Base-by-base conservation (phyloP, 2,113 vertebrate species). In the Amphiprion percula region DNA sequence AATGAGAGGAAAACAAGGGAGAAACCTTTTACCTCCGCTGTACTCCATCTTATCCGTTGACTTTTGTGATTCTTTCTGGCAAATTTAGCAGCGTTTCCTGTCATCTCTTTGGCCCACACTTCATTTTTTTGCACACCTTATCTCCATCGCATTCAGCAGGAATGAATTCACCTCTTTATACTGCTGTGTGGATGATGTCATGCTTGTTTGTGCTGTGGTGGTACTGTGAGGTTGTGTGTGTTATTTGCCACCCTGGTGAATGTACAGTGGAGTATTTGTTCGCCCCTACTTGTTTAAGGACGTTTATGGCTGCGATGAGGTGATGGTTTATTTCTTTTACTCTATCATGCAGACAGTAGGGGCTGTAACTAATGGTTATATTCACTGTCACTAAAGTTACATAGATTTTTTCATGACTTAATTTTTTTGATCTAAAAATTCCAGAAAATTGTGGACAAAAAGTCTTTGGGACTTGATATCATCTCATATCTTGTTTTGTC, bases 1-100 rank as follows among this genome's bases (percentile, higher is more conserved):
- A 92, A 87, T 79, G 58, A 84, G 80, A 88, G 37, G 79, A 79
- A 90, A 87, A 64, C 60, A 72, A 71, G 77, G 55, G 64, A 83
- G 80, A 84, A 82, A 37, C 72, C 73, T 70, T 84, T 82, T 70
- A 74, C 84, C 26, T 71, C 68, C 26, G 77, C 66, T 67, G 68
- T 68, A 56, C 83, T 80, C 67, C 68, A 64, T 74, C 44, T 74
- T 60, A 73, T 60, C 58, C 39, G 3, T 46, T 70, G 44, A 83
- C 63, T 74, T 80, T 19, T n/a, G 62, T 69, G 74, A 58, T 58
- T 73, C 52, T 19, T 86, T 70, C 70, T 60, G 44, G 60, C 44
- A 55, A 70, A 83, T 59, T 83, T 78, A 21, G 47, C 33, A 59
- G 62, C 60, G 64, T 66, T 77, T 46, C 23, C 26, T 39, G 28